phyloP scores from a whole-genome alignment of 2,797 vertebrate genomes.

The Danio jaintianensis region DNA sequence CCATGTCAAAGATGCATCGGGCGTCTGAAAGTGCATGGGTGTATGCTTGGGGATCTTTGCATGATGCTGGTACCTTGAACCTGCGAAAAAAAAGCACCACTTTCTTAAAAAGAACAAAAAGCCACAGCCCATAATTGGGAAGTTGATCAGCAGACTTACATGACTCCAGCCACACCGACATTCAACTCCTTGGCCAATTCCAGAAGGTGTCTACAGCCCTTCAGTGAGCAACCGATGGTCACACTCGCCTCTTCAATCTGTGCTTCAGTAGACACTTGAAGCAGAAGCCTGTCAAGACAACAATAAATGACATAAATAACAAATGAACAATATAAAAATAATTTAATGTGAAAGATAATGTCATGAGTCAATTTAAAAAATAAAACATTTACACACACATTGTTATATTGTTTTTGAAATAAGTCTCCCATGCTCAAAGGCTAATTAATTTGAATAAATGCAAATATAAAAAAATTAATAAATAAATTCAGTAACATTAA shows the following conservation, averaged over 20 bases:
- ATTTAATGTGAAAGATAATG: too few relatives aligned
- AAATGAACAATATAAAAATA: neutral
- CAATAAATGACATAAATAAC: slow-evolving; percentile 51
- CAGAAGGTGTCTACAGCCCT: slow-evolving; percentile 94
- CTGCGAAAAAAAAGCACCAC: slow-evolving; percentile 66
- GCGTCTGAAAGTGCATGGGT: slow-evolving; percentile 92
- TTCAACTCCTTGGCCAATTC: slow-evolving; percentile 92
- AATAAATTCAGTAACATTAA: too few relatives aligned
- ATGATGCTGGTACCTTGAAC: slow-evolving; percentile 91
- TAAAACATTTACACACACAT: neutral
- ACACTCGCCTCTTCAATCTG: slow-evolving; percentile 92
- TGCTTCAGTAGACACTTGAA: slow-evolving; percentile 94
- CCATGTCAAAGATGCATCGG: slow-evolving; percentile 98
- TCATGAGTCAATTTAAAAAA: too few relatives aligned
- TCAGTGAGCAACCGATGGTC: slow-evolving; percentile 93
- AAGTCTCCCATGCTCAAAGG: neutral
- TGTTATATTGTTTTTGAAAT: neutral
- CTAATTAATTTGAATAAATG: too few relatives aligned
- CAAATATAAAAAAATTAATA: too few relatives aligned
- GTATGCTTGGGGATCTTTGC: slow-evolving; percentile 89
- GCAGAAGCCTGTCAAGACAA: slow-evolving; percentile 90
- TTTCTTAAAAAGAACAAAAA: neutral
- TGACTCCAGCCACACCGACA: slow-evolving; percentile 91
- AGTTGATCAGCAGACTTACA: slow-evolving; percentile 76
- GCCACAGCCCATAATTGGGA: neutral